Conservation (phyloP, 2,888 invertebrate species). For the Eupithecia dodoneata region DNA sequence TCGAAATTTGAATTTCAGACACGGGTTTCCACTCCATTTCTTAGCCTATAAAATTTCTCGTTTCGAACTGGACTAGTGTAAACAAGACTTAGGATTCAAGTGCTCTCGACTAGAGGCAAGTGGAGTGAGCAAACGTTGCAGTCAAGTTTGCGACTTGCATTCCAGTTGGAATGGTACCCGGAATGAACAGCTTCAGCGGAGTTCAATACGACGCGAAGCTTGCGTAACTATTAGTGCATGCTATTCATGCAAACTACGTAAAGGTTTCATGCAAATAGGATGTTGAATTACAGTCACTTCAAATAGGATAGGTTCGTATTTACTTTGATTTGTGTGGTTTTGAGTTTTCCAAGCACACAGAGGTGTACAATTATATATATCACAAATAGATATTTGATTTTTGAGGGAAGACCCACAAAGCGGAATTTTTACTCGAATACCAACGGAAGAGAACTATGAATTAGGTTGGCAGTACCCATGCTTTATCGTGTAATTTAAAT, state of each 20-base stretch:
- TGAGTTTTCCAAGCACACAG: background rate
- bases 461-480: background rate
- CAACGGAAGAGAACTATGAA: background rate
- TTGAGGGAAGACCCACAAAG: no score
- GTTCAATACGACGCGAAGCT: slow-evolving; percentile 12
- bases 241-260: background rate
- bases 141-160: slow-evolving; percentile 41
- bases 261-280: background rate
- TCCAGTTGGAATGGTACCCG: slow-evolving; percentile 23
- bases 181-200: slow-evolving; percentile 34
- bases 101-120: slow-evolving; percentile 42
- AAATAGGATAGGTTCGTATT: background rate
- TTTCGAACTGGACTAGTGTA: slow-evolving; percentile 31
- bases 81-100: slow-evolving; percentile 29
- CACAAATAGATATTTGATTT: background rate
- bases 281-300: background rate
- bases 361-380: background rate
- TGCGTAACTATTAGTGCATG: slow-evolving; percentile 3
- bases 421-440: background rate
- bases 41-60: background rate
- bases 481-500: background rate
- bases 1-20: background rate
- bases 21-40: background rate
- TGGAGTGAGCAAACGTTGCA: slow-evolving; percentile 64
- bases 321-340: background rate